These are phyloP conservation scores for Sciurus niger DNA, from an alignment of 2,113 vertebrate species.

Conservation along the genomic window DNA sequence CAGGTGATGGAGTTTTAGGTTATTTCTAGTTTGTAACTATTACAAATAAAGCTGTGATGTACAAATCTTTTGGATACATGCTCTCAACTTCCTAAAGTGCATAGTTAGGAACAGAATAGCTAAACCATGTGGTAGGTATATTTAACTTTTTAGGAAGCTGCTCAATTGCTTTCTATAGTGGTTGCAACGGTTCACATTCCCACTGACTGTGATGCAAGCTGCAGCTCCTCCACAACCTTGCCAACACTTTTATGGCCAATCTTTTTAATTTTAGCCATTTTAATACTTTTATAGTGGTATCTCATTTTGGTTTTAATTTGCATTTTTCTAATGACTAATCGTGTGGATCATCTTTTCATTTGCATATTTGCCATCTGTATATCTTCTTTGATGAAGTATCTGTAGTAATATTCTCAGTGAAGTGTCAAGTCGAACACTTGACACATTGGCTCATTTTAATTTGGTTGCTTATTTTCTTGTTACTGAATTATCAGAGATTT, in stretches of 20 bases:
- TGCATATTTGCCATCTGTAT: not conserved
- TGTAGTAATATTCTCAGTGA: not conserved
- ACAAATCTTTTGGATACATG: not conserved
- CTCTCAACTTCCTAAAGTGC: not conserved
- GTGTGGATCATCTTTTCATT: not conserved
- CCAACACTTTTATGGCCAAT: not conserved
- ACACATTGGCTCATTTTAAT: not conserved
- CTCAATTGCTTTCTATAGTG: not conserved
- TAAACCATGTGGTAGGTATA: not conserved
- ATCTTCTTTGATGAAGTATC: not conserved
- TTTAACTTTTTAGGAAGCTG: not conserved
- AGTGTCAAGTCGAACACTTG: not conserved
- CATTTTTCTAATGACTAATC: constrained; percentile 24
- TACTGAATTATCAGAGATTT: not conserved
- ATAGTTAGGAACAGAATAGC: not conserved
- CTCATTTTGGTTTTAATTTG: not conserved
- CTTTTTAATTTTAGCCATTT: constrained; percentile 26
- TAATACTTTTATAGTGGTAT: not conserved
- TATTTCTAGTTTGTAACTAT: not conserved
- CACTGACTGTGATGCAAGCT: not conserved
- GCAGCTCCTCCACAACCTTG: not conserved
- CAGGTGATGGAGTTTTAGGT: not conserved
- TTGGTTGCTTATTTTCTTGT: not conserved
- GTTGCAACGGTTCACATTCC: not conserved
- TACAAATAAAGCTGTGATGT: not conserved